A percentile compares a stretch with the other conserved stretches of the same genome.
phyloP scores from a whole-genome alignment of 2,888 invertebrate species.

The Siphlonurus alternatus region DNA sequence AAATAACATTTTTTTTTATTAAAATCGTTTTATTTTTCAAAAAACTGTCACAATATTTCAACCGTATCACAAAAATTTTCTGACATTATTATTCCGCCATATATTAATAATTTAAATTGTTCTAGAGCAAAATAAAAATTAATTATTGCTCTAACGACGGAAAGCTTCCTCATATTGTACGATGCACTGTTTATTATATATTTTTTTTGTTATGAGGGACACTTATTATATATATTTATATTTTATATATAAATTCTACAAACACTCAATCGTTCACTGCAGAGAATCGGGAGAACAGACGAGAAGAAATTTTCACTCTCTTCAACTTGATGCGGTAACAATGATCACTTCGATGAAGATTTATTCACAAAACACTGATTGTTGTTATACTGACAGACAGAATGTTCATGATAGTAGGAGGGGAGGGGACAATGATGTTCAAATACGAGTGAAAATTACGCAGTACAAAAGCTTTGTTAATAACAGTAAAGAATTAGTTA shows the following conservation, averaged over 20 bases:
- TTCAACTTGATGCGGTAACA: too few relatives aligned
- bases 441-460: too few relatives aligned
- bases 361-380: background rate
- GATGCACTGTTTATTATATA: background rate
- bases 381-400: background rate
- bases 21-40: conserved; percentile 1
- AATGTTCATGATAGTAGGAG: too few relatives aligned
- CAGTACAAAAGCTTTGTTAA: too few relatives aligned
- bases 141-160: background rate
- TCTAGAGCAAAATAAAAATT: too few relatives aligned
- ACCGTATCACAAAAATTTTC: conserved; percentile 1
- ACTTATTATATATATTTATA: too few relatives aligned
- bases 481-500: too few relatives aligned
- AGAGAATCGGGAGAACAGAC: background rate
- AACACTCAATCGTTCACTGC: background rate
- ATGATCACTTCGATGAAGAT: too few relatives aligned
- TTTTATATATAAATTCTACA: background rate
- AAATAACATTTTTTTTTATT: too few relatives aligned
- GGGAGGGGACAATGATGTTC: too few relatives aligned
- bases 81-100: background rate
- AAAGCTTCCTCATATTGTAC: background rate
- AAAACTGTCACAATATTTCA: background rate
- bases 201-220: background rate
- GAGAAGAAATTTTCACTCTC: background rate
- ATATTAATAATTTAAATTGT: background rate